Base-by-base conservation (phyloP, 2,113 vertebrate species). In the Haemorhous mexicanus region DNA sequence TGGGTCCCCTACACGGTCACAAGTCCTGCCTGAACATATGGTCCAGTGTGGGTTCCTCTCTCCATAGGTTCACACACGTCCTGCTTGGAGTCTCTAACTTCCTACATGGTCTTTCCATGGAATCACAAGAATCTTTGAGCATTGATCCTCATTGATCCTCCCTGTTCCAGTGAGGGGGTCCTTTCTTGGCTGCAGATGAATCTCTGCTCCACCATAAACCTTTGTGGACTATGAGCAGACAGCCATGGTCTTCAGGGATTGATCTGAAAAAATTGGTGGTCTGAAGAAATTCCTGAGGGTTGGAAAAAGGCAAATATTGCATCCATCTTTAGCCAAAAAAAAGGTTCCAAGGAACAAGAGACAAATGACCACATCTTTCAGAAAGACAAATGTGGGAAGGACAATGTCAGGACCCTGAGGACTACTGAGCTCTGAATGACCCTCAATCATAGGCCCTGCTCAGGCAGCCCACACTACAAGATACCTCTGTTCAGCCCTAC, bases 21-120 rank as follows among this genome's bases (percentile, higher is more conserved):
- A n/a, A 30, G 7, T 41, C 11, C 41, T 79, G 20, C 30, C n/a
- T 47, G 30, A 6, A 70, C 55, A 35, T 7, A 19, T 30, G 7
- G 9, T 63, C 16, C n/a, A 41, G 24, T 47, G 28, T 70, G 20
- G 30, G 13, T 6, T 55, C 10, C 24, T 62, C 47, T 78, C 16
- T 47, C 39, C 13, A 33, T 13, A 7, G n/a, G 8, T 30, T 39
- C 41, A 41, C 20, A 41, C 20, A 41, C 16, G 13, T 70, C 30
- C 49, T 41, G 7, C 7, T n/a, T 0, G 1, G 18, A 39, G 10
- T 46, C 5, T 15, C 4, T 55, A n/a, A 10, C 30, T 79, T 55
- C 39, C 33, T 47, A 5, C 10, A 35, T 13, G 24, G 30, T 35
- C 30, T 17, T 55, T 13, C 56, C 16, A 41, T 30, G 41, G 41